A percentile compares a stretch with the other conserved stretches of the same genome.
Evolutionary conservation across 2,113 vertebrate species (phyloP).

Genomic region (Oryzias woworae): DNA sequence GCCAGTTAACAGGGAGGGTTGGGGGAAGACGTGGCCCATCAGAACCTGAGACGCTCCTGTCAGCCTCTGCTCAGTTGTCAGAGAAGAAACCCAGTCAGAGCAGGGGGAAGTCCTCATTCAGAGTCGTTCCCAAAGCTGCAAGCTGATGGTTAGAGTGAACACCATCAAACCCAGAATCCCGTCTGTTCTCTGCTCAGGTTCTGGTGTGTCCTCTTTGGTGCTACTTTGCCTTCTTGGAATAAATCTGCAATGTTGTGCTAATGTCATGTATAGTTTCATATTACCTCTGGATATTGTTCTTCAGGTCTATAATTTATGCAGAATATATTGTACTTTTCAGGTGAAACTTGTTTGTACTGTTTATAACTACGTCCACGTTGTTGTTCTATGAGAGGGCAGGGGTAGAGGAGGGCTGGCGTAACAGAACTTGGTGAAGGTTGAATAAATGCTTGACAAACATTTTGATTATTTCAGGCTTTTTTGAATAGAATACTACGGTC

Average conservation of each 20-base stretch:
- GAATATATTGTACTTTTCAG: slow-evolving; percentile 70
- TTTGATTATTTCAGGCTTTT: slow-evolving; percentile 62
- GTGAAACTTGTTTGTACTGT: slow-evolving; percentile 68
- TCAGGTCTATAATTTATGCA: slow-evolving; percentile 73
- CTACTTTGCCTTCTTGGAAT: slow-evolving; percentile 71
- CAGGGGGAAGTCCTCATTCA: too few relatives aligned
- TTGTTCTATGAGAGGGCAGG: slow-evolving; percentile 34
- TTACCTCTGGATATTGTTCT: slow-evolving; percentile 70
- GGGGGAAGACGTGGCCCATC: not conserved
- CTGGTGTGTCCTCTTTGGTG: slow-evolving; percentile 61
- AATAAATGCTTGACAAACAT: slow-evolving; percentile 70
- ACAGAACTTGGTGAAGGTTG: slow-evolving; percentile 59
- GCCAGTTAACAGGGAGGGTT: slow-evolving; percentile 28
- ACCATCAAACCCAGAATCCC: too few relatives aligned
- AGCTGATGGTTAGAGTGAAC: too few relatives aligned
- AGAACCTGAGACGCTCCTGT: too few relatives aligned
- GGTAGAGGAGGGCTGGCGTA: slow-evolving; percentile 52
- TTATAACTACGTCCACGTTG: slow-evolving; percentile 52
- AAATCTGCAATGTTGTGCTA: slow-evolving; percentile 78
- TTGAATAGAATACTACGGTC: slow-evolving; percentile 20
- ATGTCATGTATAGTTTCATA: slow-evolving; percentile 81
- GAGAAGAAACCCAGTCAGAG: too few relatives aligned
- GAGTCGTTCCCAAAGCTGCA: too few relatives aligned
- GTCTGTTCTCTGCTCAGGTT: slow-evolving; percentile 28
- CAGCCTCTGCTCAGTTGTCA: too few relatives aligned